Conservation (phyloP, 2,113 vertebrate genomes). For the human (Homo sapiens) region GRCh38 chr3:125570001-125570500, state of each 20-base stretch:
- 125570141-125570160: not conserved
- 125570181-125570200: not conserved
- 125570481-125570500: too few relatives aligned
- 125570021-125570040: not conserved
- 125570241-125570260: too few relatives aligned
- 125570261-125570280: too few relatives aligned
- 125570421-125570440: too few relatives aligned
- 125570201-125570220: not conserved
- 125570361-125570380: too few relatives aligned
- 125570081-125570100: not conserved
- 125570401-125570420: too few relatives aligned
- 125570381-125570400: too few relatives aligned
- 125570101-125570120: not conserved
- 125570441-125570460: too few relatives aligned
- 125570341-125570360: not conserved
- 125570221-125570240: constrained; percentile 22
- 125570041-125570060: constrained; percentile 2
- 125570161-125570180: not conserved
- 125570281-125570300: too few relatives aligned
- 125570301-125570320: not conserved
- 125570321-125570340: not conserved
- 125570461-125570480: too few relatives aligned
- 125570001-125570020: not conserved
- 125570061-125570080: not conserved
- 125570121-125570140: not conserved